These are phyloP conservation scores for Cotesia vestalis DNA, from an alignment of 1,140 invertebrate species.

Conservation along the genomic window DNA sequence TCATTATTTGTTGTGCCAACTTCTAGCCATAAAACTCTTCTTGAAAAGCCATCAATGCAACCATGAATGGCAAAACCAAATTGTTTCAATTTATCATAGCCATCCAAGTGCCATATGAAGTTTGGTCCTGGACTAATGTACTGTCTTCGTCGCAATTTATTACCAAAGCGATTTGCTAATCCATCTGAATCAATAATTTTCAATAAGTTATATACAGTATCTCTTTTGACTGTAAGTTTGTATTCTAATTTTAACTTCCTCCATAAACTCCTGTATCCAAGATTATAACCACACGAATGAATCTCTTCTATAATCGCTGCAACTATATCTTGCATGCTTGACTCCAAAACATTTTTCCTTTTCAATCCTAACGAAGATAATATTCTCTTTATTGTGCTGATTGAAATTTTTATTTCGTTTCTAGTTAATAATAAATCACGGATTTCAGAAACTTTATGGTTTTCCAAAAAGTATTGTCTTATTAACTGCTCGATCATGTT, in stretches of 20 bases:
- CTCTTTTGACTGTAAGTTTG: not conserved
- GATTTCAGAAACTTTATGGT: not conserved
- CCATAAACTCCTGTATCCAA: slow-evolving; percentile 3
- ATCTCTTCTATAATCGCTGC: not conserved
- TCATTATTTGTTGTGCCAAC: not conserved
- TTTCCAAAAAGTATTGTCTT: not conserved
- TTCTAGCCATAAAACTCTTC: not conserved
- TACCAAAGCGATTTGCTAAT: no score
- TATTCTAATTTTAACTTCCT: not conserved
- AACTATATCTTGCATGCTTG: not conserved
- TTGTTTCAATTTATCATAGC: not conserved
- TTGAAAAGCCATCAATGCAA: slow-evolving; percentile 4
- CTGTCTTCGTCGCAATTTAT: not conserved
- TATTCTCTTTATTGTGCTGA: not conserved
- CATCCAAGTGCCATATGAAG: not conserved
- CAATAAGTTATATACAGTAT: not conserved
- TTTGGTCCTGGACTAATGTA: not conserved
- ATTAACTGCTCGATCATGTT: not conserved
- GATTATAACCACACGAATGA: not conserved
- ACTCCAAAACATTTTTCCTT: not conserved
- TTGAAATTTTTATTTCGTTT: not conserved
- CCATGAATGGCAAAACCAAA: not conserved
- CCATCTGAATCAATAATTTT: not conserved
- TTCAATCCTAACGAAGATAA: not conserved
- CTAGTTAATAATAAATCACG: not conserved